Evolutionary conservation across 2,888 invertebrate genomes (phyloP).

Genomic region (Hoplodrina blanda): DNA sequence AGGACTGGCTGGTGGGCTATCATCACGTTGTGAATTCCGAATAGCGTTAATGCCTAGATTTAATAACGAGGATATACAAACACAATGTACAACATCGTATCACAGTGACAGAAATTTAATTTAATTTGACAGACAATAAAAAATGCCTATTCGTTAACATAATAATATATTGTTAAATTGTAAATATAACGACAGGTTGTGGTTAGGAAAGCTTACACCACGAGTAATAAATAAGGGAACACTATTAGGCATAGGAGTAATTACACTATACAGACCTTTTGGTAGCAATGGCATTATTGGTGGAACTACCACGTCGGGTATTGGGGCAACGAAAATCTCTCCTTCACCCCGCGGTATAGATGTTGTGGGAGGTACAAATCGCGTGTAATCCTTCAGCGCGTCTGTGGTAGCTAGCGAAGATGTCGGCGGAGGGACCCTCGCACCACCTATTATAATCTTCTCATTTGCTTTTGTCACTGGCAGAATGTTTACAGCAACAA

Average conservation of each 20-base stretch:
- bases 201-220: neutral
- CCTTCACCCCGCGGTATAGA: slow-evolving; percentile 53
- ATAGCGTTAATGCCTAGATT: slow-evolving; percentile 30
- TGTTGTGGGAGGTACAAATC: slow-evolving; percentile 80
- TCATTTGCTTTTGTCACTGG: slow-evolving; percentile 72
- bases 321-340: slow-evolving; percentile 56
- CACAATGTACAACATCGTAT: neutral
- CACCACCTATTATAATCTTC: slow-evolving; percentile 83
- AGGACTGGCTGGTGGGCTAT: slow-evolving; percentile 82
- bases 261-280: slow-evolving; percentile 44
- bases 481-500: slow-evolving; percentile 82
- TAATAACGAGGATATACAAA: neutral
- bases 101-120: neutral
- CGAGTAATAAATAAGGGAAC: neutral
- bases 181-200: neutral
- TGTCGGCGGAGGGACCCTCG: slow-evolving; percentile 70
- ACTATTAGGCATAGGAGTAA: neutral
- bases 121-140: neutral
- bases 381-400: slow-evolving; percentile 76
- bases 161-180: neutral
- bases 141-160: neutral
- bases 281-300: slow-evolving; percentile 29
- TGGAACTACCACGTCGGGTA: slow-evolving; percentile 50
- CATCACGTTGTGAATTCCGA: slow-evolving; percentile 75
- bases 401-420: slow-evolving; percentile 56